Base-by-base conservation (phyloP, 2,797 vertebrate genomes). In the Mionectes olivaceus region DNA sequence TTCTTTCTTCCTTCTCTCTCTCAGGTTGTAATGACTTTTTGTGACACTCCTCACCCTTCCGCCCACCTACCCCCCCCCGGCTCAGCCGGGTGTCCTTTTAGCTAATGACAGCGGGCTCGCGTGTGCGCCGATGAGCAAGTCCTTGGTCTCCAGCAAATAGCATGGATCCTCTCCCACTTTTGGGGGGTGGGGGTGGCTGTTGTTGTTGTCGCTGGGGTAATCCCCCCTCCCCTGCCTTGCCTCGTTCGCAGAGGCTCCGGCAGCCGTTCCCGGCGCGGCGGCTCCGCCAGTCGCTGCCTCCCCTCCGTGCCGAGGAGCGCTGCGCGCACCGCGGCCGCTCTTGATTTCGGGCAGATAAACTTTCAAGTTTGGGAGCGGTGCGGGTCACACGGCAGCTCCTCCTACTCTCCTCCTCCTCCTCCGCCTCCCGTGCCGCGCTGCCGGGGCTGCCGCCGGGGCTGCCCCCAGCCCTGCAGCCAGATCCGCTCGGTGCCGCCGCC, bases 341-440 rank as follows among this genome's bases (percentile, higher is more conserved):
- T 73, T 70, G 90, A 96, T 97, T 97, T 97, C 93, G 96, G 97
- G 91, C 93, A 95, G 97, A 97, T 92, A 97, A 98, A 98, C 97
- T 98, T 98, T 97, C 95, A 94, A 97, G 97, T 97, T 98, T 97
- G 97, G 96, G 96, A 97, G 96, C 96, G 56, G 97, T 93, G 97
- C 84, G 93, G 97, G 95, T 97, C 96, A 77, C 91, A 77, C 93
- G 91, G 95, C 98, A 71, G 97, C 97, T 97, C 97, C 97, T 97
- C 95, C 94, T 93, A 68, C 78, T 92, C 50, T 90, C 87, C 90
- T 87, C 79, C 96, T 69, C 35, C 93, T 91, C 93, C 70, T 89
- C 86, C 94, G 63, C 63, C 92, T 87, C 92, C 86, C 64, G 85
- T 49, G 87, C 69, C 27, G 70, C 52, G 70, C 95, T 64, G 77